Evolutionary conservation across 1,140 invertebrate genomes (phyloP).

Genomic region (Andricus grossulariae): DNA sequence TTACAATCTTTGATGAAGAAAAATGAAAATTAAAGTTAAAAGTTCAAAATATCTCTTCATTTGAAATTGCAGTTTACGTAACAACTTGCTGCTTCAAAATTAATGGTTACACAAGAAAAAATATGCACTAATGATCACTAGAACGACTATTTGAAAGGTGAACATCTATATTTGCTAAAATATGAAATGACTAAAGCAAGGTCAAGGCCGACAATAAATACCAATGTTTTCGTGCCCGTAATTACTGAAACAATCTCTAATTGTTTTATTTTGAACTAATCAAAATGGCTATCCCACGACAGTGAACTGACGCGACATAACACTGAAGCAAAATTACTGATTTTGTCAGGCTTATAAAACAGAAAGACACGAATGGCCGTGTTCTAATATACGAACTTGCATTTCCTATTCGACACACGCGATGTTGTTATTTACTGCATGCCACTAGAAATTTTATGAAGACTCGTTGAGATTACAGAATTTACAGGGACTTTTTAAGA

Average conservation of each 20-base stretch:
- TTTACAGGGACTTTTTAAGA: neutral
- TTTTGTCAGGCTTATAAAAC: neutral
- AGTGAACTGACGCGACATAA: conserved; percentile 13
- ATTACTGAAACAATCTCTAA: neutral
- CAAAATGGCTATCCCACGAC: neutral
- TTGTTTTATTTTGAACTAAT: neutral
- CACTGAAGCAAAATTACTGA: neutral
- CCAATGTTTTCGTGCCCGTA: neutral
- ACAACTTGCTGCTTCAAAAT: too few species aligned
- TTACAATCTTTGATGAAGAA: too few species aligned
- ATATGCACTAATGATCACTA: too few species aligned
- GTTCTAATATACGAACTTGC: conserved; percentile 21
- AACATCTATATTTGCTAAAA: too few species aligned
- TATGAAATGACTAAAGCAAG: too few species aligned
- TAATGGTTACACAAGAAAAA: too few species aligned
- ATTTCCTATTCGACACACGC: conserved; percentile 17
- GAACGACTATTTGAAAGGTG: too few species aligned
- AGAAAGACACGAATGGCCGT: conserved; percentile 19
- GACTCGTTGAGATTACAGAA: neutral
- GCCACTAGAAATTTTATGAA: conserved; percentile 5
- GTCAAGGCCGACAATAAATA: too few species aligned
- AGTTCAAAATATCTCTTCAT: too few species aligned
- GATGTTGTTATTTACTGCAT: conserved; percentile 28
- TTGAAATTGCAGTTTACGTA: too few species aligned
- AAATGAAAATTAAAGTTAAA: too few species aligned